These are phyloP conservation scores for Sisor rabdophorus DNA, from an alignment of 2,113 vertebrate genomes.

Conservation along the genomic window DNA sequence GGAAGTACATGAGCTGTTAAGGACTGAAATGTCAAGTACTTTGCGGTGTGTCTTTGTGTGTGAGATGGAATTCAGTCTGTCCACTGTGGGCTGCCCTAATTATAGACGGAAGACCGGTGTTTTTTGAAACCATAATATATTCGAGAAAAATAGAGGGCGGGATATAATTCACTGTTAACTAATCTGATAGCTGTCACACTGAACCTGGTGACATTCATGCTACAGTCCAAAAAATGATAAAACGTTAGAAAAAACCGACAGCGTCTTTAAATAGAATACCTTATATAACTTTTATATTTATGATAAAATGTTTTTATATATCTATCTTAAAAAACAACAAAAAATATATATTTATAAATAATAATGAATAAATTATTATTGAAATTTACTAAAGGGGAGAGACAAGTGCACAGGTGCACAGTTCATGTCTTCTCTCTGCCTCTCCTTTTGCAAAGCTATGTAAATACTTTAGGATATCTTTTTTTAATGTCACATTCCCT, in stretches of 20 bases:
- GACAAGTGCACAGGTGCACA: slow-evolving; percentile 63
- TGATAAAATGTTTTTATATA: slow-evolving; percentile 75
- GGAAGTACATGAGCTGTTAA: slow-evolving; percentile 28
- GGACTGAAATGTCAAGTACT: slow-evolving; percentile 17
- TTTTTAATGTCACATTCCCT: slow-evolving; percentile 67
- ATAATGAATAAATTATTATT: slow-evolving; percentile 71
- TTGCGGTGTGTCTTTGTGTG: slow-evolving; percentile 29
- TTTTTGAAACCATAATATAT: slow-evolving; percentile 57
- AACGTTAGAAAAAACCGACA: slow-evolving; percentile 58
- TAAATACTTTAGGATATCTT: slow-evolving; percentile 67
- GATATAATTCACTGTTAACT: slow-evolving; percentile 28
- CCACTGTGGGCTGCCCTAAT: slow-evolving; percentile 68
- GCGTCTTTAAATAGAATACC: slow-evolving; percentile 61
- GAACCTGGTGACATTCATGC: slow-evolving; percentile 69
- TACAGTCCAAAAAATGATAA: slow-evolving; percentile 64
- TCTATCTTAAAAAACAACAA: slow-evolving; percentile 68
- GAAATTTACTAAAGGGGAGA: slow-evolving; percentile 69
- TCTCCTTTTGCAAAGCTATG: slow-evolving; percentile 68
- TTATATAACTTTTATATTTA: slow-evolving; percentile 65
- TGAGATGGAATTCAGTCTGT: slow-evolving; percentile 47
- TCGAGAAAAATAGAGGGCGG: slow-evolving; percentile 45
- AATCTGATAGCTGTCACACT: slow-evolving; percentile 59
- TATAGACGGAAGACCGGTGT: slow-evolving; percentile 71
- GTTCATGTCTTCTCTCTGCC: slow-evolving; percentile 60
- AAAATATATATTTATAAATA: slow-evolving; percentile 68